Evolutionary conservation across 2,113 vertebrate species (phyloP).

Genomic region (Poeciliopsis retropinna): DNA sequence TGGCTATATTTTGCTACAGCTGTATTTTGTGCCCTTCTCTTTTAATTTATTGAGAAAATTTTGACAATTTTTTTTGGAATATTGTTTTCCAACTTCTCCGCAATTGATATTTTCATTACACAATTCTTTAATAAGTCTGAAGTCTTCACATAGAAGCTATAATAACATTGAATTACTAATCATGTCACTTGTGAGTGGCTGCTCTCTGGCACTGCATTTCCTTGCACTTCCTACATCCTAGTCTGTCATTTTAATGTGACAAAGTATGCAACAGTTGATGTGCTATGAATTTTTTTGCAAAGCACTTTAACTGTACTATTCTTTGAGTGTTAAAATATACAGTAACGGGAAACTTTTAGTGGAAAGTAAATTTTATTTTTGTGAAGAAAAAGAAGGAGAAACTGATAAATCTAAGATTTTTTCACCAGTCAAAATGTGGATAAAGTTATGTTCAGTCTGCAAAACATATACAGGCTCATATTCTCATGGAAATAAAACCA

Average conservation of each 20-base stretch:
- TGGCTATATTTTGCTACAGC: too few species aligned
- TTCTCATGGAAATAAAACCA: background rate
- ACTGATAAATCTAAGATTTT: background rate
- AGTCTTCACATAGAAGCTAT: too few species aligned
- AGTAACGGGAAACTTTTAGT: background rate
- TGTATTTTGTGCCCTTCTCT: too few species aligned
- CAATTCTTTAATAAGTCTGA: too few species aligned
- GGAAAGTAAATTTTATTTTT: background rate
- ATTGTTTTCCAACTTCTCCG: too few species aligned
- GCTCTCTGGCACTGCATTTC: background rate
- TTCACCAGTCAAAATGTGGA: background rate
- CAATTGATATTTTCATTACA: too few species aligned
- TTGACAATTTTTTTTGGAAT: too few species aligned
- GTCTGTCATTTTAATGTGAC: background rate
- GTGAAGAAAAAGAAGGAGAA: background rate
- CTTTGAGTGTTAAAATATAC: background rate
- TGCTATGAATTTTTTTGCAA: background rate
- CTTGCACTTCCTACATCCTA: background rate
- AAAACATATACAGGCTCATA: background rate
- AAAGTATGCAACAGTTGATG: background rate
- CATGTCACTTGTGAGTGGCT: background rate
- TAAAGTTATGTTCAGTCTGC: background rate
- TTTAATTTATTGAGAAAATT: too few species aligned
- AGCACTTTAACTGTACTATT: background rate
- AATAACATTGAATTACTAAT: background rate